Conservation (phyloP, 2,797 vertebrate genomes). For the Lithobates sylvaticus region DNA sequence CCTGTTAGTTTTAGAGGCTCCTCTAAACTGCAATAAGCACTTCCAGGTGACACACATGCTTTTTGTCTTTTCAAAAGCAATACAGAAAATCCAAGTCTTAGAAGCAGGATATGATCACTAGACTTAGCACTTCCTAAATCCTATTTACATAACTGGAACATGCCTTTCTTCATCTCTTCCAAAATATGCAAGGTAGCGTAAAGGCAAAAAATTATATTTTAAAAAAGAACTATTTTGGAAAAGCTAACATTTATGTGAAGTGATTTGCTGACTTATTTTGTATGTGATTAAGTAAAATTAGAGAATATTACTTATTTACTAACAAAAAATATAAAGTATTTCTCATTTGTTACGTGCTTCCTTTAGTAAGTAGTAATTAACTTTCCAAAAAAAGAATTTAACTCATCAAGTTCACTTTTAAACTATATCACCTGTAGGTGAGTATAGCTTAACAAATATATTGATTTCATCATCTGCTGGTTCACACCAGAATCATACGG, state of each 20-base stretch:
- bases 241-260: not conserved
- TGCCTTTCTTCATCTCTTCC: not conserved
- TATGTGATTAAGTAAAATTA: not conserved
- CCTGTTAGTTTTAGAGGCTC: slow-evolving; percentile 29
- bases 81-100: slow-evolving; percentile 23
- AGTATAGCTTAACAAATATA: not conserved
- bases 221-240: not conserved
- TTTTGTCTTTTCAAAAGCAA: slow-evolving; percentile 25
- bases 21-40: slow-evolving; percentile 33
- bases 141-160: slow-evolving; percentile 16
- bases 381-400: not conserved
- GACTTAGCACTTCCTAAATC: slow-evolving; percentile 47
- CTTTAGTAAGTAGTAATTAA: not conserved
- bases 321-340: no score
- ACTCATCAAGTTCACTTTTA: not conserved
- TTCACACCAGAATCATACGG: no score
- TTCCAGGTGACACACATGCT: slow-evolving; percentile 55
- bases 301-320: no score
- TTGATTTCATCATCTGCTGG: not conserved
- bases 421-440: not conserved
- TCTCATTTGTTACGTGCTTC: no score
- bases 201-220: not conserved
- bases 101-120: slow-evolving; percentile 17
- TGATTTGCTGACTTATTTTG: not conserved
- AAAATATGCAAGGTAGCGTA: not conserved